These are phyloP conservation scores for Redunca redunca DNA, from an alignment of 2,113 vertebrate genomes.

Conservation along the genomic window DNA sequence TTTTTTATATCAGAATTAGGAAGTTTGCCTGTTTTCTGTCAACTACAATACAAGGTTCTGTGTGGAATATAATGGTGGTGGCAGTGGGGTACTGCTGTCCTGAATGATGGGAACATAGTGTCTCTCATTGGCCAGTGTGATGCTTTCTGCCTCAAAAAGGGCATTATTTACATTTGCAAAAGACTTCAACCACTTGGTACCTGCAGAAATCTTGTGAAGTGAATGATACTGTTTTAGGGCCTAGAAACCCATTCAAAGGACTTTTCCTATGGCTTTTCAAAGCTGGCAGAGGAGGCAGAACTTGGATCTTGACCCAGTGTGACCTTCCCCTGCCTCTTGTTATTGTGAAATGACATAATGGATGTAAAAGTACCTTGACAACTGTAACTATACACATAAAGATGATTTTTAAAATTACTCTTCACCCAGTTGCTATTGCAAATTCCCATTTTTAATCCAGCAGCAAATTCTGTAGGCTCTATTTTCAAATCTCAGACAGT, in stretches of 20 bases:
- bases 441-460: neutral
- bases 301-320: constrained; percentile 17
- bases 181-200: neutral
- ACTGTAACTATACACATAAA: neutral
- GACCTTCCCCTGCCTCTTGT: neutral
- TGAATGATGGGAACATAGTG: neutral
- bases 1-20: neutral
- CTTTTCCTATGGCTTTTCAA: neutral
- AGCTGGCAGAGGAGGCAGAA: constrained; percentile 8
- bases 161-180: neutral
- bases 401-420: neutral
- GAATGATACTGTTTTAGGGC: neutral
- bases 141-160: neutral
- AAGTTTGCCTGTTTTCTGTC: neutral
- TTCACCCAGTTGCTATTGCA: neutral
- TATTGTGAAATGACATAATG: constrained; percentile 24
- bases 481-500: neutral
- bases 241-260: neutral
- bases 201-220: constrained; percentile 10
- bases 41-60: neutral
- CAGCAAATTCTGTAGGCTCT: neutral
- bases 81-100: neutral
- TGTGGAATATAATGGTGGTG: neutral
- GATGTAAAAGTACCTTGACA: neutral
- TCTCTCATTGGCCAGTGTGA: neutral